phyloP scores from a whole-genome alignment of 2,888 invertebrate species.

The Ecdyonurus torrentis region DNA sequence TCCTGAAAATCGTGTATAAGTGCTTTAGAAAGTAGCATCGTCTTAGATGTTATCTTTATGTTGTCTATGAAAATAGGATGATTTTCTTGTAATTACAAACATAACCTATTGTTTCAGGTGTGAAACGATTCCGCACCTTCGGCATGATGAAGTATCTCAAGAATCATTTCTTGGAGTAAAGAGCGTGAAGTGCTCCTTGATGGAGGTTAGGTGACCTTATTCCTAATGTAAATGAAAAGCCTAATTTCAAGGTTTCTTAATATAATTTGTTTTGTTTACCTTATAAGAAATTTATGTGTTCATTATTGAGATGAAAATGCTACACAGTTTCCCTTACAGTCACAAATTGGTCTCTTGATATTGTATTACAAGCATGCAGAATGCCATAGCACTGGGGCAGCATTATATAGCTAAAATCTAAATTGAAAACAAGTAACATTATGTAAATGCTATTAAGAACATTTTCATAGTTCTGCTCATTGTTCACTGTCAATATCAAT shows the following conservation, averaged over 20 bases:
- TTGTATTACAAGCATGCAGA: too few relatives aligned
- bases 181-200: neutral
- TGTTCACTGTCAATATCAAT: too few relatives aligned
- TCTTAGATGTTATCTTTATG: neutral
- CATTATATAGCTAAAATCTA: too few relatives aligned
- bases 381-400: too few relatives aligned
- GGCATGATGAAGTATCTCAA: constrained; percentile 96
- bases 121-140: constrained; percentile 83
- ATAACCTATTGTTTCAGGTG: constrained; percentile 25
- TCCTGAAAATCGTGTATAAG: neutral
- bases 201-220: neutral
- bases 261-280: neutral
- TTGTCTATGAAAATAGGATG: neutral
- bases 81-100: neutral
- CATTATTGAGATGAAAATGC: neutral
- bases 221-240: neutral
- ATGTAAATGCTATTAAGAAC: too few relatives aligned
- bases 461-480: too few relatives aligned
- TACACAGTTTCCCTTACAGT: neutral
- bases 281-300: neutral
- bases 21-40: neutral
- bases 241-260: neutral
- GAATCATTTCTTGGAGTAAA: constrained; percentile 51
- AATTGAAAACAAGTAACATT: too few relatives aligned
- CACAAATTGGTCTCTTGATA: neutral